Evolutionary conservation across 2,888 invertebrate genomes (phyloP), one percentile per base, ranked within the genome.

Genomic region (Meteorus colon): DNA sequence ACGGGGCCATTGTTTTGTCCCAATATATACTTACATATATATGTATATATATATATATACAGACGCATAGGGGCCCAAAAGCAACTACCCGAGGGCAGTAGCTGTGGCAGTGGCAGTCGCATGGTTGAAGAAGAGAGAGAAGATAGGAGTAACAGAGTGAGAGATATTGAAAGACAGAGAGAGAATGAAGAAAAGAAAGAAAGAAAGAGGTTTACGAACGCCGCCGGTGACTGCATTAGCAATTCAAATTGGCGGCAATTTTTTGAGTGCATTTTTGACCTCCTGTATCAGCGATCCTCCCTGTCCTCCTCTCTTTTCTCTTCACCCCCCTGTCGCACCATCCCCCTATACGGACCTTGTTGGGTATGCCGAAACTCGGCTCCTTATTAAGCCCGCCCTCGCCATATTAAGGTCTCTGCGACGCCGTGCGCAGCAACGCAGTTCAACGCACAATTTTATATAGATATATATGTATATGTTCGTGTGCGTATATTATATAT

Each of bases 201-300:
- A 81, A 81, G 79, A 69, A 73, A 72, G 63, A 71, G 73, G 67
- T 68, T 59, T 75, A 66, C 73, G 76, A 77, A 78, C 76, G 82
- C 81, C 86, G 83, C 81, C 83, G 82, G 78, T 74, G 77, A 84
- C 83, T 84, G 85, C 86, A 89, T 89, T 89, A 89, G 89, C 89
- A 89, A 89, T 89, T 89, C 89, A 89, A 89, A 89, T 89, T 88
- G 89, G 88, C 89, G 89, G 89, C 89, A 89, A 89, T 89, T 89
- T 89, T 89, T 89, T 89, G 86, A 89, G 87, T 87, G 88, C 89
- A 89, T 89, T 89, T 89, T 89, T 89, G 89, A 89, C 89, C 89
- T 89, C 89, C 89, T 89, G 86, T 88, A 89, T 89, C 88, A 88
- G 74, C 77, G 73, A 70, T 71, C 69, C 70, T 77, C 74, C 73